These are phyloP conservation scores for Platypus cylindrus DNA, from an alignment of 2,888 invertebrate genomes.

Conservation along the genomic window DNA sequence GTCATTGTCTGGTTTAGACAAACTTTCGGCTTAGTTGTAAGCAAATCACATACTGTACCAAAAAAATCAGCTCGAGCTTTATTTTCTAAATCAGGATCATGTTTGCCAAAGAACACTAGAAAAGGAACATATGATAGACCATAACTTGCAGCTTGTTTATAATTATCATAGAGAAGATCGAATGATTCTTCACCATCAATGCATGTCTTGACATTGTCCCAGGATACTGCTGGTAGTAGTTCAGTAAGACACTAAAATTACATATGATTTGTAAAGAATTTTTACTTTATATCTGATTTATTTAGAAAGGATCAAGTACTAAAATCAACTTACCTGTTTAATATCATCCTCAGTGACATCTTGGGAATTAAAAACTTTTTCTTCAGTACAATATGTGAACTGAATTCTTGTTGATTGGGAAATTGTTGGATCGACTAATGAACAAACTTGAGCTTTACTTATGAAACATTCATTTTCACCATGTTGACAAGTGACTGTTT, in stretches of 20 bases:
- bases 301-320: not conserved
- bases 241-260: conserved; percentile 5
- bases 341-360: conserved; percentile 3
- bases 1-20: no score
- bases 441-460: conserved; percentile 6
- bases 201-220: conserved; percentile 2
- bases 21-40: conserved; percentile 3
- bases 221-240: conserved; percentile 4
- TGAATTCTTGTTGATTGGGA: conserved; percentile 1
- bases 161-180: not conserved
- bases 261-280: not conserved
- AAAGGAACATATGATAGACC: conserved; percentile 4
- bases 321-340: conserved; percentile 2
- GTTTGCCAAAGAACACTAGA: conserved; percentile 1
- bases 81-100: not conserved
- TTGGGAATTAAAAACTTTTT: not conserved
- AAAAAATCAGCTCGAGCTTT: conserved; percentile 4
- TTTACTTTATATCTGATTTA: not conserved
- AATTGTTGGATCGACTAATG: not conserved
- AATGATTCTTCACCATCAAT: conserved; percentile 1
- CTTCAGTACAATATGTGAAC: conserved; percentile 4
- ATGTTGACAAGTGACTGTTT: conserved; percentile 4
- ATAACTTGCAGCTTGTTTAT: not conserved
- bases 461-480: conserved; percentile 7
- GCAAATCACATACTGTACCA: conserved; percentile 1